Conservation (phyloP, 2,797 vertebrate species). For the Spheniscus humboldti region DNA sequence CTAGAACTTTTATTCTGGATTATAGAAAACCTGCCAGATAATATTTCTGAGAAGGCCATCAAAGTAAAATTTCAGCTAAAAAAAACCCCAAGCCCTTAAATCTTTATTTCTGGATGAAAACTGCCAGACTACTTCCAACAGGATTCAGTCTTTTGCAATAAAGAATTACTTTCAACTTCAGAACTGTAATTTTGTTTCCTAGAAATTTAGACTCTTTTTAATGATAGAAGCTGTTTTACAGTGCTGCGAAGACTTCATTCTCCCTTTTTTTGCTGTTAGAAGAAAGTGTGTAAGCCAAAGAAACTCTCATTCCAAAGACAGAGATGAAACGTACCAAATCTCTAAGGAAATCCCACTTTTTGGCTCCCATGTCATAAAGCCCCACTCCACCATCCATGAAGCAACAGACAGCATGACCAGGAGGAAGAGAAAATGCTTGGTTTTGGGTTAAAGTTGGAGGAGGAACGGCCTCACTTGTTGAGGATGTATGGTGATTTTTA, state of each 20-base stretch:
- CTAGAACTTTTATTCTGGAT: not conserved
- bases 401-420: slow-evolving; percentile 93
- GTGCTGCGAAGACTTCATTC: not conserved
- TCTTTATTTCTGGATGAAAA: not conserved
- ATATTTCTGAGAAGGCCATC: not conserved
- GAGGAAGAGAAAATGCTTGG: slow-evolving; percentile 91
- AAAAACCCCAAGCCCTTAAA: not conserved
- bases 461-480: slow-evolving; percentile 93
- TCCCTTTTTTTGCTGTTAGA: not conserved
- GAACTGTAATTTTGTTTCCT: not conserved
- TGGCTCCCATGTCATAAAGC: slow-evolving; percentile 94
- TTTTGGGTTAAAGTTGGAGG: slow-evolving; percentile 87
- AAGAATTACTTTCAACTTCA: not conserved
- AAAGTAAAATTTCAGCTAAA: not conserved
- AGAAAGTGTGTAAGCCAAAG: not conserved
- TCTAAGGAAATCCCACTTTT: slow-evolving; percentile 97
- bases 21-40: not conserved
- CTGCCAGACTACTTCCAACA: not conserved
- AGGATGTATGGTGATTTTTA: slow-evolving; percentile 90
- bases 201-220: not conserved
- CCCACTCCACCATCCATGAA: slow-evolving; percentile 98
- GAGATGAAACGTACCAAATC: slow-evolving; percentile 84
- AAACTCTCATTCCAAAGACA: not conserved
- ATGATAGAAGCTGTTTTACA: not conserved
- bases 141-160: not conserved